Conservation (phyloP, 2,888 invertebrate genomes). For the Euproctis similis region DNA sequence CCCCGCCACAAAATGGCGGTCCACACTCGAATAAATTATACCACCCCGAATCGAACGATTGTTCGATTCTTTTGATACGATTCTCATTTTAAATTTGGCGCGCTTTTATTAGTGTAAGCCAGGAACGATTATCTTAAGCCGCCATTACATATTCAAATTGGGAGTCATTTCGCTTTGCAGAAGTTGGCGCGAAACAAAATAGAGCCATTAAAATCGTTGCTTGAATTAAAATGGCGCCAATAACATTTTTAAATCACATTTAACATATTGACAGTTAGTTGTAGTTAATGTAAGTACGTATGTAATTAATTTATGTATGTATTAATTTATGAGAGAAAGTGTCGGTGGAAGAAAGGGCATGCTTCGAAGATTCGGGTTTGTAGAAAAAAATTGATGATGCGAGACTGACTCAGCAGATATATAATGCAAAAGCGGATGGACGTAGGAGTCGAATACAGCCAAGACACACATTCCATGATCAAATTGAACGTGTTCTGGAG, state of each 20-base stretch:
- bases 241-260: conserved; percentile 43
- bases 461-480: no score
- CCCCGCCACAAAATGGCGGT: conserved; percentile 73
- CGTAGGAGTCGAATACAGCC: no score
- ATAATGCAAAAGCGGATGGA: no score
- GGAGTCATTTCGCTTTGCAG: conserved; percentile 71
- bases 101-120: conserved; percentile 75
- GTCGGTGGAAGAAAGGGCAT: no score
- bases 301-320: no score
- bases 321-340: no score
- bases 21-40: conserved; percentile 75
- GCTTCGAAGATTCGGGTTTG: no score
- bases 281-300: no score
- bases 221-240: conserved; percentile 47
- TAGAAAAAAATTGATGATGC: no score
- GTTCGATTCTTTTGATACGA: conserved; percentile 73
- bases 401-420: no score
- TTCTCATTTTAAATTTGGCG: conserved; percentile 63
- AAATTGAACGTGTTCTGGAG: no score
- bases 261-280: no score
- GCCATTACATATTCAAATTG: conserved; percentile 76
- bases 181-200: conserved; percentile 75
- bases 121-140: conserved; percentile 73
- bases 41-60: conserved; percentile 67
- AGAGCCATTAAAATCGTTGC: conserved; percentile 60